These are phyloP conservation scores for Eufriesea mexicana DNA, from an alignment of 1,140 invertebrate species.

Conservation along the genomic window DNA sequence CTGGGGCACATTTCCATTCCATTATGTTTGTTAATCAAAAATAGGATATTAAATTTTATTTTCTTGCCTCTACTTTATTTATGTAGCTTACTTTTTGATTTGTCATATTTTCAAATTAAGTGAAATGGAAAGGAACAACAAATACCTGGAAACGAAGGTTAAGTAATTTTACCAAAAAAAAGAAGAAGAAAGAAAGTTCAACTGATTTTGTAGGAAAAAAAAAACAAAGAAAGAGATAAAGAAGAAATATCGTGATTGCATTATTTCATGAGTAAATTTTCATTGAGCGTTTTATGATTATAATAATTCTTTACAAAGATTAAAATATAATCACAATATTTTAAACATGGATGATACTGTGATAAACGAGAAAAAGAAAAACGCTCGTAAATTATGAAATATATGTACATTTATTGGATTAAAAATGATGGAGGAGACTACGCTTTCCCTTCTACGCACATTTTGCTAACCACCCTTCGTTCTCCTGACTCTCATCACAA, in stretches of 20 bases:
- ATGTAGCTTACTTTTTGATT: conserved; percentile 9
- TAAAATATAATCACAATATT: background rate
- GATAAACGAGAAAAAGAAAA: background rate
- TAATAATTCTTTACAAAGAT: background rate
- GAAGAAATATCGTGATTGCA: background rate
- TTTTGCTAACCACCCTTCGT: no score
- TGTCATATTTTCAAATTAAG: background rate
- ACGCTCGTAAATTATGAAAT: background rate
- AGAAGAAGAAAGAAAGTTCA: no score
- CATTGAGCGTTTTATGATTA: background rate
- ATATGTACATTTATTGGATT: background rate
- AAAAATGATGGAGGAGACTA: no score
- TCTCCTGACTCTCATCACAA: no score
- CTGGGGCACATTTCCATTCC: background rate
- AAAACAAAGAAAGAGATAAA: background rate
- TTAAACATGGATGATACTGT: no score
- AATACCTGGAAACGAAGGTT: background rate
- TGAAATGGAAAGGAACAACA: no score
- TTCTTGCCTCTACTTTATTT: background rate
- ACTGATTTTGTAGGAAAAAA: background rate
- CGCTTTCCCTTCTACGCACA: no score
- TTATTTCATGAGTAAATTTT: background rate
- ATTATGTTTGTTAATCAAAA: background rate
- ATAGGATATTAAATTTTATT: background rate
- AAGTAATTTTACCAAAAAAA: background rate